Percentiles rank a stretch among this genome's conserved stretches.
These are phyloP conservation scores for Zaprionus nigranus DNA, from an alignment of 1,140 invertebrate genomes.

Conservation along the genomic window DNA sequence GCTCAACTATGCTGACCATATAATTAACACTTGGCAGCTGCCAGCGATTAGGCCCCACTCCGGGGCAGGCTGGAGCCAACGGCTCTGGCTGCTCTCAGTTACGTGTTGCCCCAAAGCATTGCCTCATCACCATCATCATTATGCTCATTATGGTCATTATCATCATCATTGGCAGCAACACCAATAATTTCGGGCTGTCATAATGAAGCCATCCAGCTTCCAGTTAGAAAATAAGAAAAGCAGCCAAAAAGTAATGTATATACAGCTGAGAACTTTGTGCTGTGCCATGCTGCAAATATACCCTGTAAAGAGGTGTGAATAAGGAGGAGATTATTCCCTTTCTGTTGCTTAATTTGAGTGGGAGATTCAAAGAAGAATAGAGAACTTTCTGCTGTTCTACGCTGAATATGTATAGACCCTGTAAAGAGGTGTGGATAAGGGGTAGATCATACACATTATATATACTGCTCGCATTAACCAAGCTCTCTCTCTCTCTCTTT, in stretches of 20 bases:
- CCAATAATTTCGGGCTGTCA: constrained; percentile 55
- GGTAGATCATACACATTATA: too few species aligned
- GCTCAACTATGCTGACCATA: constrained; percentile 66
- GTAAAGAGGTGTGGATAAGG: too few species aligned
- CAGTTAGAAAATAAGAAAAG: constrained; percentile 19
- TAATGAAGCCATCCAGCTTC: constrained; percentile 50
- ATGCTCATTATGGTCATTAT: constrained; percentile 18
- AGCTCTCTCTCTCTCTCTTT: not conserved
- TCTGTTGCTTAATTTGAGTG: not conserved
- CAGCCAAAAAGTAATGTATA: constrained; percentile 8
- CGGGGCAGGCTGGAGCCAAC: not conserved
- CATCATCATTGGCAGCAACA: constrained; percentile 40
- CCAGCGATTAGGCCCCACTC: constrained; percentile 38
- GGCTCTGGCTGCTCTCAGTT: constrained; percentile 38
- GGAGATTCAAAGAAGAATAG: too few species aligned
- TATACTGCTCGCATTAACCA: too few species aligned
- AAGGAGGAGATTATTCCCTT: not conserved
- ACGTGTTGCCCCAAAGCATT: constrained; percentile 20
- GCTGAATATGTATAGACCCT: too few species aligned
- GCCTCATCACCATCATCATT: constrained; percentile 39
- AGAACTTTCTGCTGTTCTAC: too few species aligned
- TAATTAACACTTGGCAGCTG: constrained; percentile 81
- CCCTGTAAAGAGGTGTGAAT: not conserved
- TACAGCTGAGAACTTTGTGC: not conserved
- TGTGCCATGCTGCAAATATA: not conserved